phyloP scores from a whole-genome alignment of 2,797 vertebrate species.

The Poecilia velifera region DNA sequence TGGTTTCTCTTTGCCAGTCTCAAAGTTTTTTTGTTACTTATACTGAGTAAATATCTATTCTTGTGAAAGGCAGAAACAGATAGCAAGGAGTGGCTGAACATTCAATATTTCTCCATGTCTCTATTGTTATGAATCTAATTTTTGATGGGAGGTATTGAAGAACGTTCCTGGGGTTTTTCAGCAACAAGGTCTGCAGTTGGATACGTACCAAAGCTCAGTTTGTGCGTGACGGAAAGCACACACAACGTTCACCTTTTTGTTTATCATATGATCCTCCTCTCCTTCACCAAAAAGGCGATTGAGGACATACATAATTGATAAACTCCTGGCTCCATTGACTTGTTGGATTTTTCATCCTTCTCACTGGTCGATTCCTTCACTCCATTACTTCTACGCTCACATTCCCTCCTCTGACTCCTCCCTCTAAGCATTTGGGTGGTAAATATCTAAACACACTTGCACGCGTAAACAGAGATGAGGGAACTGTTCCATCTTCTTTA shows the following conservation, averaged over 20 bases:
- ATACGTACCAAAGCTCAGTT: conserved; percentile 18
- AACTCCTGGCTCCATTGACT: conserved; percentile 76
- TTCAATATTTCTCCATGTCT: not conserved
- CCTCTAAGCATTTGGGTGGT: conserved; percentile 22
- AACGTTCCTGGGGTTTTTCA: conserved; percentile 24
- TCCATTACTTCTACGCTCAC: conserved; percentile 69
- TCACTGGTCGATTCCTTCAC: conserved; percentile 70
- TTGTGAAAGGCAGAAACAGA: not conserved
- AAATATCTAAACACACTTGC: conserved; percentile 26
- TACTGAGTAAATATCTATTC: conserved; percentile 1
- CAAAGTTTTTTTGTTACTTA: not conserved
- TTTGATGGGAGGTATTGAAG: conserved; percentile 22
- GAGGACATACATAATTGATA: conserved; percentile 82
- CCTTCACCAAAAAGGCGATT: conserved; percentile 52
- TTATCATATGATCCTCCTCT: conserved; percentile 30
- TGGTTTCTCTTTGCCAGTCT: not conserved
- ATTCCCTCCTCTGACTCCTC: conserved; percentile 46
- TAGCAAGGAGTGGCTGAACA: conserved; percentile 1
- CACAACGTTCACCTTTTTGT: conserved; percentile 12
- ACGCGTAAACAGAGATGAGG: conserved; percentile 43
- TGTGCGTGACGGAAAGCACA: conserved; percentile 5
- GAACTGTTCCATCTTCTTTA: conserved; percentile 25
- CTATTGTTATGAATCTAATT: not conserved
- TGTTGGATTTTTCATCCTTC: conserved; percentile 73
- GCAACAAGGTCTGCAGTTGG: not conserved